phyloP scores from a whole-genome alignment of 2,888 invertebrate genomes.

The Drosophila nr. perissopoda region DNA sequence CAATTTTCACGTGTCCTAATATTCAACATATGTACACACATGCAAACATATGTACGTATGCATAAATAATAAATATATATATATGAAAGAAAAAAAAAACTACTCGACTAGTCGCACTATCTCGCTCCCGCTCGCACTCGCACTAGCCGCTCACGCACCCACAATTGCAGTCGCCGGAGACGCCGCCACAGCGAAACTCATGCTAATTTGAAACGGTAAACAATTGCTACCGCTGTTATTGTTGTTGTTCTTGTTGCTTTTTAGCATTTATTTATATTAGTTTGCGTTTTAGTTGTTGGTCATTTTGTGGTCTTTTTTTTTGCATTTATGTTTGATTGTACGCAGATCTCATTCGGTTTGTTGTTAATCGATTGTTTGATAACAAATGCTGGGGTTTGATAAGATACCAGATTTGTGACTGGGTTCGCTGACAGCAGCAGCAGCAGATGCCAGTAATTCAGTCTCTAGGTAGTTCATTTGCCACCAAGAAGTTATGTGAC shows the following conservation, averaged over 20 bases:
- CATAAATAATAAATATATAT: neutral
- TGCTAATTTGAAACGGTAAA: slow-evolving; percentile 74
- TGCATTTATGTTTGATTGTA: slow-evolving; percentile 24
- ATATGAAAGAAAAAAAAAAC: slow-evolving; percentile 4
- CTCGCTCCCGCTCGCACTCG: slow-evolving; percentile 25
- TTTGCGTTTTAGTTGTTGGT: slow-evolving; percentile 4
- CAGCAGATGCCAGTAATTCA: neutral
- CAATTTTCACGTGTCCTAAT: slow-evolving; percentile 48
- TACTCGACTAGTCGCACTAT: slow-evolving; percentile 33
- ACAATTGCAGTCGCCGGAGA: slow-evolving; percentile 55
- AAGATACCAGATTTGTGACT: slow-evolving; percentile 11
- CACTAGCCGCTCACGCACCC: slow-evolving; percentile 62
- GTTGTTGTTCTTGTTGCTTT: slow-evolving; percentile 23
- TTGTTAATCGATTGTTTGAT: slow-evolving; percentile 53
- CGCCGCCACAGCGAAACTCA: slow-evolving; percentile 48
- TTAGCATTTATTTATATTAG: slow-evolving; percentile 41
- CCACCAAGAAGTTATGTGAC: neutral
- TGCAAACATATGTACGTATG: slow-evolving; percentile 2
- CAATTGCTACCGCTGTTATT: slow-evolving; percentile 47
- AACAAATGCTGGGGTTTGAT: slow-evolving; percentile 19
- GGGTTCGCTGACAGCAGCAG: neutral
- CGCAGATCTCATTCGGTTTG: slow-evolving; percentile 25
- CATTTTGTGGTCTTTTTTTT: neutral
- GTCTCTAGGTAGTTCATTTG: neutral
- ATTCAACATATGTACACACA: slow-evolving; percentile 4